phyloP scores from a whole-genome alignment of 2,888 invertebrate species.

The Plebejus anna region DNA sequence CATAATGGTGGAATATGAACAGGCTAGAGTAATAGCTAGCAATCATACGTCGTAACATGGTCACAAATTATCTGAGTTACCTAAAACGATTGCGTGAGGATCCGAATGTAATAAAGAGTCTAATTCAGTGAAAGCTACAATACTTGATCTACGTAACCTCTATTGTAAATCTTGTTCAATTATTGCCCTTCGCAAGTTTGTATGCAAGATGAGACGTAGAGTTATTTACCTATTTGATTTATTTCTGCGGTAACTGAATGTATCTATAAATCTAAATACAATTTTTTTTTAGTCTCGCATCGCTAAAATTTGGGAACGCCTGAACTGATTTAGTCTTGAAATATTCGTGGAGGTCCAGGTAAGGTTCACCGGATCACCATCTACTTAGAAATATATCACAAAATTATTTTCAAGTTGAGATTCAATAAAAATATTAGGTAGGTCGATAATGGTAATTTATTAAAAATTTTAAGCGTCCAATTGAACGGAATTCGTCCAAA shows the following conservation, averaged over 20 bases:
- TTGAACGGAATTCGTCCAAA: not conserved
- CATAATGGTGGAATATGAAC: slow-evolving; percentile 28
- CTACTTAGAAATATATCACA: no score
- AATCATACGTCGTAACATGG: slow-evolving; percentile 41
- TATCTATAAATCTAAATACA: no score
- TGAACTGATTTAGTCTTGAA: no score
- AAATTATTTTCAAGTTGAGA: not conserved
- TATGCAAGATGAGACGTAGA: not conserved
- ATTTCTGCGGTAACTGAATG: not conserved
- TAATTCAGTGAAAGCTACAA: slow-evolving; percentile 65
- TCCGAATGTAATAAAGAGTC: slow-evolving; percentile 60
- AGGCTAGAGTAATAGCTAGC: slow-evolving; percentile 30
- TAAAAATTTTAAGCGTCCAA: not conserved
- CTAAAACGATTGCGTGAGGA: slow-evolving; percentile 68
- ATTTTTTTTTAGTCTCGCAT: no score
- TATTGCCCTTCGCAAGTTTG: not conserved
- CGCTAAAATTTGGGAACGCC: no score
- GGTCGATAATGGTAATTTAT: not conserved
- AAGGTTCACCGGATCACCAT: no score
- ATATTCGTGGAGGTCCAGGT: no score
- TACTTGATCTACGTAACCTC: slow-evolving; percentile 64
- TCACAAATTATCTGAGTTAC: slow-evolving; percentile 56
- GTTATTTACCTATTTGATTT: not conserved
- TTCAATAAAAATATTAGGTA: not conserved
- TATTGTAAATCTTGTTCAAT: slow-evolving; percentile 43